Percentiles rank a stretch among this genome's conserved stretches.
Conservation (phyloP, 2,113 vertebrate species). For the Ceuthmochares aereus region DNA sequence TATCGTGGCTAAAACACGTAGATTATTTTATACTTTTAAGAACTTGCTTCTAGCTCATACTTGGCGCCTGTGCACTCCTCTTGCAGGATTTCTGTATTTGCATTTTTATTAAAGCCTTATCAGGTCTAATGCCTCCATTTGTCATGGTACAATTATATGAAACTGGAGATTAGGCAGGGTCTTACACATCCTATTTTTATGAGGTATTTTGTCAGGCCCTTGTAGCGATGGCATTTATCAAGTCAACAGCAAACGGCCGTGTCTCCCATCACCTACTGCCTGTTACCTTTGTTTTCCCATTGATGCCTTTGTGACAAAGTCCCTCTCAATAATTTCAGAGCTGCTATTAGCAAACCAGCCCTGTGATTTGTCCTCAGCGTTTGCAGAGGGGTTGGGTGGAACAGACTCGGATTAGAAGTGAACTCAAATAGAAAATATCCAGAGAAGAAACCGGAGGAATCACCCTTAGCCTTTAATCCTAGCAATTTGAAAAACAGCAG, state of each 20-base stretch:
- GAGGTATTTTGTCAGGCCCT: not conserved
- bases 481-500: not conserved
- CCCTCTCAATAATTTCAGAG: not conserved
- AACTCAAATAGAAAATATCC: not conserved
- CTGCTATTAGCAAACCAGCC: not conserved
- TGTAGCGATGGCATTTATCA: not conserved
- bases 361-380: not conserved
- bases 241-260: not conserved
- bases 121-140: slow-evolving; percentile 60
- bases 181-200: not conserved
- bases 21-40: slow-evolving; percentile 14
- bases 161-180: slow-evolving; percentile 24
- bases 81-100: slow-evolving; percentile 49
- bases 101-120: slow-evolving; percentile 76
- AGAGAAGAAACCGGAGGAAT: not conserved
- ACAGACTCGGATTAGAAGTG: not conserved
- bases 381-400: not conserved
- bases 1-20: not conserved
- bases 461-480: not conserved
- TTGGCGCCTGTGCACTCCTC: not conserved
- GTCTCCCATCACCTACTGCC: not conserved
- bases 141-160: slow-evolving; percentile 48
- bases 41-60: not conserved
- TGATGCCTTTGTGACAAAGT: not conserved
- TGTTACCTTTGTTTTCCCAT: not conserved